Evolutionary conservation across 2,797 vertebrate genomes (phyloP).

Genomic region (Anguilla obscura): DNA sequence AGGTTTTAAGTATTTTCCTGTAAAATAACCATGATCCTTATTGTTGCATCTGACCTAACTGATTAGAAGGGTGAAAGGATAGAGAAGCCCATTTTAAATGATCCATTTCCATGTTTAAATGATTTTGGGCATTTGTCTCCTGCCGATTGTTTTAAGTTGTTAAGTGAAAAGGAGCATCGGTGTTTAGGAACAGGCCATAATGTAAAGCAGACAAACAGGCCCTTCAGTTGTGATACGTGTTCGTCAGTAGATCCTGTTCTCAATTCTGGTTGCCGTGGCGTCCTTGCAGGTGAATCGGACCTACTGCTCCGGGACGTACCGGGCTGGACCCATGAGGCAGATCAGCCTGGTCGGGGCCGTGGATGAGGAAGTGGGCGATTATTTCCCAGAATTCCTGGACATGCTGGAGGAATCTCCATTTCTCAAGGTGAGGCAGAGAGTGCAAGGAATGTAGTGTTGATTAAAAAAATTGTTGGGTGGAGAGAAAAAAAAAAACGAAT

Average conservation of each 20-base stretch:
- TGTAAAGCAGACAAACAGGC: not conserved
- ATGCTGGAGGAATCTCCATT: slow-evolving; percentile 98
- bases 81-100: not conserved
- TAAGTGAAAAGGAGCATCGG: not conserved
- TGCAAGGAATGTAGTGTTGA: not conserved
- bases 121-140: not conserved
- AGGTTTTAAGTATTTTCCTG: too few relatives aligned
- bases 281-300: slow-evolving; percentile 86
- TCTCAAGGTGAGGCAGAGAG: slow-evolving; percentile 80
- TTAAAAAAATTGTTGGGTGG: not conserved
- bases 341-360: slow-evolving; percentile 97
- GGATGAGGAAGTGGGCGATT: slow-evolving; percentile 97
- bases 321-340: slow-evolving; percentile 96
- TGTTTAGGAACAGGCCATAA: not conserved
- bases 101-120: not conserved
- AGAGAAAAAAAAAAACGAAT: not conserved
- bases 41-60: too few relatives aligned
- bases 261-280: not conserved
- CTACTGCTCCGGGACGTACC: slow-evolving; percentile 94
- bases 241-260: not conserved
- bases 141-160: not conserved
- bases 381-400: slow-evolving; percentile 96
- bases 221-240: not conserved
- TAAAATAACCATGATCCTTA: too few relatives aligned
- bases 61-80: not conserved